A percentile compares a stretch with the other conserved stretches of the same genome.
These are phyloP conservation scores for Eristalis tenax DNA, from an alignment of 2,888 invertebrate species.

Conservation along the genomic window DNA sequence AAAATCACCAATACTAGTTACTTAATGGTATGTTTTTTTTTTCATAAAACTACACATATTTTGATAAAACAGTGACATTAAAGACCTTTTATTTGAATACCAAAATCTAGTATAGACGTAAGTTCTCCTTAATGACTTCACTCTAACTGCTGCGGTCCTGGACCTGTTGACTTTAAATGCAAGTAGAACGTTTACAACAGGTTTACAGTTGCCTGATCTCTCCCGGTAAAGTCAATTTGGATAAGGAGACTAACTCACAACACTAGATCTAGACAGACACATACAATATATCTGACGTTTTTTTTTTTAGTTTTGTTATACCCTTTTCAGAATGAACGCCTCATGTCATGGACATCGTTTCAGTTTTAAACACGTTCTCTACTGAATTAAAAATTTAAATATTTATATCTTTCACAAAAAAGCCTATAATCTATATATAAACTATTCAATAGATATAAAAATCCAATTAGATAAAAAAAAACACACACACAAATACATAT, in stretches of 20 bases:
- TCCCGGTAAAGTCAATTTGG: slow-evolving; percentile 47
- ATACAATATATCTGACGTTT: background rate
- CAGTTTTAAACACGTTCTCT: background rate
- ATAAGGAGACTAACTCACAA: slow-evolving; percentile 5
- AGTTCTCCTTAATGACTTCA: slow-evolving; percentile 38
- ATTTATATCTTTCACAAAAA: background rate
- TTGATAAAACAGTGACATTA: slow-evolving; percentile 22
- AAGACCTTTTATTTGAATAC: background rate
- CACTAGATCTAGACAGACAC: background rate
- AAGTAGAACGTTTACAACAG: slow-evolving; percentile 27
- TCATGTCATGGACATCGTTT: background rate
- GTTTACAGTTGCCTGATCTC: slow-evolving; percentile 66
- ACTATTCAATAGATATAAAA: background rate
- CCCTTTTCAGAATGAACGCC: background rate
- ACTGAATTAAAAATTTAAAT: slow-evolving; percentile 4
- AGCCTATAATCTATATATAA: background rate
- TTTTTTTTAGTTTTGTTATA: too few species aligned
- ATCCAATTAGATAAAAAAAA: background rate
- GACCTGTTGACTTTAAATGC: slow-evolving; percentile 46
- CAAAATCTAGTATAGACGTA: slow-evolving; percentile 23
- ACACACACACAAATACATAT: slow-evolving; percentile 27
- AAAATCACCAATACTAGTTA: slow-evolving; percentile 29
- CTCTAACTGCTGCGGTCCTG: slow-evolving; percentile 68
- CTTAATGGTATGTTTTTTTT: slow-evolving; percentile 54
- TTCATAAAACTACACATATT: slow-evolving; percentile 37